phyloP scores from a whole-genome alignment of 2,888 invertebrate species.

The Rugalucina vietnamica region DNA sequence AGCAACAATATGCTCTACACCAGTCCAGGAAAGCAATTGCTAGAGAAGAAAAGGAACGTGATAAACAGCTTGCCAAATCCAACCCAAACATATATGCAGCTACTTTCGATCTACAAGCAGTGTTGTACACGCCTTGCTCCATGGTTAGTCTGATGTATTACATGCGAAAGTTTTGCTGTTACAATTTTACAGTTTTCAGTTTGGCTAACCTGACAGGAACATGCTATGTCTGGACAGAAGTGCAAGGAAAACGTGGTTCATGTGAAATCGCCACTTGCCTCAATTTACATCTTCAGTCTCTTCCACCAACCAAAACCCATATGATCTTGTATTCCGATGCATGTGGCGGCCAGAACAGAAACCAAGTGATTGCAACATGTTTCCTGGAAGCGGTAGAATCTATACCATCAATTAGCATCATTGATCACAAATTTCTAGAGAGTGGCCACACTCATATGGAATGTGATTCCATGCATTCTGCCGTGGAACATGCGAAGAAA shows the following conservation, averaged over 20 bases:
- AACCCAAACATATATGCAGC: too few relatives aligned
- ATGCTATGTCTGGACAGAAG: conserved; percentile 18
- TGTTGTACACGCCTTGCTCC: not conserved
- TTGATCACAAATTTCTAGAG: conserved; percentile 52
- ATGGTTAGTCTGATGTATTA: conserved; percentile 15
- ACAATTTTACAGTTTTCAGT: conserved; percentile 1
- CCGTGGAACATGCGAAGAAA: conserved; percentile 39
- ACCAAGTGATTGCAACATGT: conserved; percentile 37
- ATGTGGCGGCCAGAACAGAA: conserved; percentile 44
- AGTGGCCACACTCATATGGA: conserved; percentile 56
- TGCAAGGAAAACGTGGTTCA: conserved; percentile 33
- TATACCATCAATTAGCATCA: conserved; percentile 20
- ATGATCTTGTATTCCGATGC: conserved; percentile 50
- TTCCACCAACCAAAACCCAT: conserved; percentile 29
- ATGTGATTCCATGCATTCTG: conserved; percentile 48
- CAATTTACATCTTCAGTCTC: conserved; percentile 18
- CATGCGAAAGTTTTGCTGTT: conserved; percentile 6
- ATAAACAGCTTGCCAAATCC: too few relatives aligned
- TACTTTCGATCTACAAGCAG: not conserved
- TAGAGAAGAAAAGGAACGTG: not conserved
- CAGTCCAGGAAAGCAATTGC: not conserved
- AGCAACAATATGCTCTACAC: not conserved
- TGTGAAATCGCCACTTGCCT: conserved; percentile 51
- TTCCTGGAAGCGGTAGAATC: conserved; percentile 35
- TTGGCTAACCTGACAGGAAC: not conserved